Percentiles rank a stretch among this genome's conserved stretches.
Conservation (phyloP, 2,797 vertebrate genomes). For the Micrastur ruficollis region DNA sequence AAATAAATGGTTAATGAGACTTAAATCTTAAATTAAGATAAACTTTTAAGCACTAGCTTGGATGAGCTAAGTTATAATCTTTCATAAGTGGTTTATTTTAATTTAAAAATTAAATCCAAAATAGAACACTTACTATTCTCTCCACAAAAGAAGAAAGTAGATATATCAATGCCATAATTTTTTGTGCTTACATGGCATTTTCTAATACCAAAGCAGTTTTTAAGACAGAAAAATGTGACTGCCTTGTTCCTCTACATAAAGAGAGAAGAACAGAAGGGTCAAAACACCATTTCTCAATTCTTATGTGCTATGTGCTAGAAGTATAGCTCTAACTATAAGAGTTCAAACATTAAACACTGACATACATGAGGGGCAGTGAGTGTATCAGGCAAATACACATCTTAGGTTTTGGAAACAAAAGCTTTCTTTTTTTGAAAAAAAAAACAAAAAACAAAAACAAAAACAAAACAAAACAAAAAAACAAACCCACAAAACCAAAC, state of each 20-base stretch:
- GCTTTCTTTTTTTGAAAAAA: not conserved
- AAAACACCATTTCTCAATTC: not conserved
- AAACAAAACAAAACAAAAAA: too few species aligned
- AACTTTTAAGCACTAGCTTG: not conserved
- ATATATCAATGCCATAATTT: not conserved
- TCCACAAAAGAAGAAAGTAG: not conserved
- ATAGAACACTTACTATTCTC: not conserved
- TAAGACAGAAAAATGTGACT: not conserved
- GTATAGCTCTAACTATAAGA: not conserved
- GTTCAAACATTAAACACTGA: not conserved
- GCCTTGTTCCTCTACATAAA: not conserved
- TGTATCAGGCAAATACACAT: not conserved
- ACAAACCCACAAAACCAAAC: too few species aligned
- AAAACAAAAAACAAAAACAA: too few species aligned
- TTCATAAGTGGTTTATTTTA: not conserved
- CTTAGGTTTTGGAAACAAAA: not conserved
- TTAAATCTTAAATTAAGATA: not conserved
- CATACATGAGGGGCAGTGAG: rapidly evolving
- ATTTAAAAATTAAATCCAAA: not conserved
- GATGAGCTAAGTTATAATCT: not conserved
- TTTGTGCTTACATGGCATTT: not conserved
- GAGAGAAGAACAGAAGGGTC: not conserved
- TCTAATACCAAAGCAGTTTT: not conserved
- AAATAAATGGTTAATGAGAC: not conserved
- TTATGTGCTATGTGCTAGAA: not conserved